Evolutionary conservation across 2,888 invertebrate genomes (phyloP), one percentile per base, ranked within the genome.

Genomic region (Drosophila mayaguana): DNA sequence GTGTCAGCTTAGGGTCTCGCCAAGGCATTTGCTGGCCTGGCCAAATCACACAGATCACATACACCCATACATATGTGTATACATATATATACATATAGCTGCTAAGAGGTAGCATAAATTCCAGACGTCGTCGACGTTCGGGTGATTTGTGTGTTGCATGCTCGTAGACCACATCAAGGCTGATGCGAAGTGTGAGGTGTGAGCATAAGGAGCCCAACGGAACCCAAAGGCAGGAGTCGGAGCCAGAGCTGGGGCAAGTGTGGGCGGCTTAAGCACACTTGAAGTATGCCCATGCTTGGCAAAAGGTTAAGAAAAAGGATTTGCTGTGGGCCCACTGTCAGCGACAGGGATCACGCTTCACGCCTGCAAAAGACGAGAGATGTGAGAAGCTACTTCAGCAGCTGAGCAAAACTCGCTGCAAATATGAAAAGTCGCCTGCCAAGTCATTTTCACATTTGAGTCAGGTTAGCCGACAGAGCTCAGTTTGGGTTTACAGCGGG

Each of bases 251-350:
- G 40, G 25, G 7, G 12, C 9, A 16, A 43, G 50, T 4, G 34
- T 20, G 32, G 38, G 55, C 18, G 56, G 48, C 68, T 72, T 87
- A 87, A 87, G 88, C 80, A 84, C 74, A 87, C 85, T 87, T 82
- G 83, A 84, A 75, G 89, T 77, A 81, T 88, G 89, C 71, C 73
- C 75, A 68, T 56, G 75, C 71, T 73, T 78, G 78, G 69, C 56
- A n/a, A 61, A 67, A 80, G 78, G 80, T 82, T 88, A 84, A 85
- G 89, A 80, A 84, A 89, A 89, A 85, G 84, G 89, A 89, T 84
- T 89, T 89, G 62, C 50, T 40, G 34, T 48, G 59, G 56, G 25
- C 32, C 46, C 63, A 75, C 63, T 69, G 72, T 72, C 61, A 64
- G 53, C 56, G 25, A 40, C 62, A 62, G 25, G 43, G 22, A 53